Evolutionary conservation across 2,888 invertebrate genomes (phyloP), one percentile per base, ranked within the genome.

Genomic region (Schrankia costaestrigalis): DNA sequence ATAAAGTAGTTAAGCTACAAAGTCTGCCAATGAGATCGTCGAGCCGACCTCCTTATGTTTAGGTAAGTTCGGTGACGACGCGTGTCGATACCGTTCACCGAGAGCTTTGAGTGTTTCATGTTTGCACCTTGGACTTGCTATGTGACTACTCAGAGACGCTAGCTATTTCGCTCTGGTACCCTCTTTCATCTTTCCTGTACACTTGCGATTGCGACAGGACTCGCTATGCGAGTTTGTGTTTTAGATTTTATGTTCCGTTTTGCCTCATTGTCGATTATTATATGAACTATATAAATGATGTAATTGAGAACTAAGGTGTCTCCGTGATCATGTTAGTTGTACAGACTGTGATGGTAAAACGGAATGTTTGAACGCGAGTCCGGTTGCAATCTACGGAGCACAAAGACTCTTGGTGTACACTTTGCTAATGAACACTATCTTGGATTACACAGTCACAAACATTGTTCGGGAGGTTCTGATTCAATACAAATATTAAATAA

Each of bases 71-170:
- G 79, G 78, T 78, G 74, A 66, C 57, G 74, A 72, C 63, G 63
- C 56, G 69, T 64, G 67, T 78, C 71, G 63, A 63, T 66, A 65
- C 72, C 72, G 78, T 75, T 79, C 81, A 87, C 84, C 82, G 78
- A 87, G 86, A 86, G 89, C 89, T 89, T 89, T 89, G 85, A 88
- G 86, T 89, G 89, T 89, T 89, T 86, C 88, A 87, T 89, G 89
- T 89, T 87, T 89, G 89, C 89, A 89, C 89, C 87, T 88, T 89
- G 88, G 88, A 87, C 86, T 88, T 88, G 89, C 88, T 88, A 84
- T 87, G 86, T 86, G 82, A 86, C 80, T 81, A 84, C 77, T 81
- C 66, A 82, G 71, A 82, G 73, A 82, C 78, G 85, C 86, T 86
- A 83, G 85, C 85, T 84, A 83, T 83, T 81, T 83, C 78, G 86